These are phyloP conservation scores for Charina bottae DNA, from an alignment of 2,113 vertebrate species.

Conservation along the genomic window DNA sequence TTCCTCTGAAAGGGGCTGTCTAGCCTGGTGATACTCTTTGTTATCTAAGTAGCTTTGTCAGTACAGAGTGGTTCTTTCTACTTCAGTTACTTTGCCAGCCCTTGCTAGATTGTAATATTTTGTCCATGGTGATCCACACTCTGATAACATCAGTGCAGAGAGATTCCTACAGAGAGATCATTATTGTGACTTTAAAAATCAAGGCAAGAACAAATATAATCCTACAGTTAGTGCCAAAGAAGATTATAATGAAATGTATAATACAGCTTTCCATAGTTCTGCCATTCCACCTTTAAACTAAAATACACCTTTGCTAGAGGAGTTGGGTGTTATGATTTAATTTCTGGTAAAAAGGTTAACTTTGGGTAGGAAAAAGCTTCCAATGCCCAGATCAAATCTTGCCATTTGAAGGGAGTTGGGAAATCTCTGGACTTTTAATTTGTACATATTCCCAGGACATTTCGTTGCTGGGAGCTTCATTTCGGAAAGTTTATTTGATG, in stretches of 20 bases:
- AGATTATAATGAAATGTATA: not conserved
- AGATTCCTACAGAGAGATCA: too few species aligned
- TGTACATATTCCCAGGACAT: not conserved
- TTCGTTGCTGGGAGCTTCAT: not conserved
- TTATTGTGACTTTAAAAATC: too few species aligned
- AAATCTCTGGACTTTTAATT: slow-evolving; percentile 11
- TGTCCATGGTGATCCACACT: not conserved
- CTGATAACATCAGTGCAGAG: not conserved
- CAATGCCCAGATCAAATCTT: not conserved
- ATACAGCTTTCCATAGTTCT: not conserved
- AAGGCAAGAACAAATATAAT: not conserved
- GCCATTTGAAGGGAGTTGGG: not conserved
- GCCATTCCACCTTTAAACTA: not conserved
- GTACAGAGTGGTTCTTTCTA: not conserved
- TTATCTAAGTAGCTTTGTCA: not conserved
- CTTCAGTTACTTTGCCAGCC: not conserved
- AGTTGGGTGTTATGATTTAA: not conserved
- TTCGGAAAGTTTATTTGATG: not conserved
- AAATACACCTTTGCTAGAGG: not conserved
- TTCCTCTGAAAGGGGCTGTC: not conserved
- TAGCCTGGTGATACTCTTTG: not conserved
- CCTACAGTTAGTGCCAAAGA: not conserved
- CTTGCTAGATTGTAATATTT: not conserved
- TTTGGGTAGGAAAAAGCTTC: not conserved
- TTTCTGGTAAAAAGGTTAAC: not conserved